A percentile compares a stretch with the other conserved stretches of the same genome.
These are phyloP conservation scores for Mesorhabditis belari DNA, from an alignment of 2,888 invertebrate species.

Conservation along the genomic window DNA sequence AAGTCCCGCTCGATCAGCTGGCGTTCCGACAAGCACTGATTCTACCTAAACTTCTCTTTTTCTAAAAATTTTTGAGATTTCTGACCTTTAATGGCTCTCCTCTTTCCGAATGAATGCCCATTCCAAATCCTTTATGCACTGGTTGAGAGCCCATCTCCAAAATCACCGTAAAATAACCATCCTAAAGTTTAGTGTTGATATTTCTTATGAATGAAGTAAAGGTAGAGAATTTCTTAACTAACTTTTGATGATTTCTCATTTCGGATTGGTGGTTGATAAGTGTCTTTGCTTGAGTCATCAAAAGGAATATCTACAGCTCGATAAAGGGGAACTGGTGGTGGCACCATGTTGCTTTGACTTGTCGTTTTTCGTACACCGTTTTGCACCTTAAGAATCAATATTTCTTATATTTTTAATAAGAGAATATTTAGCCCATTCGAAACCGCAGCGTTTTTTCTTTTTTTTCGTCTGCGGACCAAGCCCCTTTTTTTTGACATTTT, in stretches of 20 bases:
- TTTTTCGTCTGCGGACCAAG: too few relatives aligned
- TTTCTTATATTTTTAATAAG: too few relatives aligned
- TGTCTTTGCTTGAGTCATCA: conserved; percentile 20
- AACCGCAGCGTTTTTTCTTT: too few relatives aligned
- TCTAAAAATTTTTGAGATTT: background rate
- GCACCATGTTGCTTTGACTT: conserved; percentile 4
- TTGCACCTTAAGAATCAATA: background rate
- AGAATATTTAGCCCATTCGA: too few relatives aligned
- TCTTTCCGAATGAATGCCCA: conserved; percentile 48
- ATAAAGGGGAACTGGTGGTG: conserved; percentile 16
- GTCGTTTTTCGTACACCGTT: conserved; percentile 3
- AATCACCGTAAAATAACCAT: conserved; percentile 19
- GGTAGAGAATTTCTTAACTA: background rate
- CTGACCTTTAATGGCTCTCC: conserved; percentile 30
- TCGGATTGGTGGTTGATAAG: conserved; percentile 15
- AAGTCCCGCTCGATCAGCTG: conserved; percentile 27
- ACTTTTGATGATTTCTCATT: conserved; percentile 1
- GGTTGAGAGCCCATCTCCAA: conserved; percentile 27
- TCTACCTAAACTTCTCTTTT: conserved; percentile 44
- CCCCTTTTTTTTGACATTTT: too few relatives aligned
- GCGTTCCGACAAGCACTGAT: conserved; percentile 52
- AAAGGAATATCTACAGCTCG: conserved; percentile 34
- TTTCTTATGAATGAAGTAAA: background rate
- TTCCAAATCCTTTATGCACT: conserved; percentile 54
- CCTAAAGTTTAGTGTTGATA: conserved; percentile 1